Evolutionary conservation across 2,888 invertebrate genomes (phyloP).

Genomic region (Mythimna loreyi): DNA sequence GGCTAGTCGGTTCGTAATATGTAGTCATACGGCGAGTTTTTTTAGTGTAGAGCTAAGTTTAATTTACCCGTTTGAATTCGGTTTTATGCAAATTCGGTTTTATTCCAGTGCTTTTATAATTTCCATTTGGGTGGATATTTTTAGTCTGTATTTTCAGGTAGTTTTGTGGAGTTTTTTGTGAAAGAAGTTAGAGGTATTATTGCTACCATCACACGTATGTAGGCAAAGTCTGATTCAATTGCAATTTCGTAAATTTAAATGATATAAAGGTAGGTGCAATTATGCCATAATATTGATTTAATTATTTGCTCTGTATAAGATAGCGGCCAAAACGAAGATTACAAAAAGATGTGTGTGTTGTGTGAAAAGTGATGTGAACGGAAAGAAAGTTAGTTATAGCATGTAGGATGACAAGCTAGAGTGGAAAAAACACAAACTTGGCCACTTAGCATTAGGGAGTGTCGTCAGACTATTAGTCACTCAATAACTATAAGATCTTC

Average conservation of each 20-base stretch:
- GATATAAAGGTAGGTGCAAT: too few species aligned
- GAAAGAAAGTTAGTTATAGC: too few species aligned
- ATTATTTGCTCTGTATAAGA: too few species aligned
- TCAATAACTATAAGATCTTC: background rate
- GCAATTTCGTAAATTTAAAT: too few species aligned
- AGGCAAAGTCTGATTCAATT: too few species aligned
- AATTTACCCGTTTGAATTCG: slow-evolving; percentile 42
- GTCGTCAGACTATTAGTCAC: background rate
- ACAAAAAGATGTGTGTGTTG: too few species aligned
- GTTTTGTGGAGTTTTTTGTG: background rate
- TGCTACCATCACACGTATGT: too few species aligned
- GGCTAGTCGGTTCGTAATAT: slow-evolving; percentile 48
- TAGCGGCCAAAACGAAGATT: too few species aligned
- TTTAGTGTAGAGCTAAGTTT: slow-evolving; percentile 32
- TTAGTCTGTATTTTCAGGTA: slow-evolving; percentile 7
- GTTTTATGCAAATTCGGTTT: slow-evolving; percentile 20
- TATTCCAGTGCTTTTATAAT: slow-evolving; percentile 29
- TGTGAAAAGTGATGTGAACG: too few species aligned
- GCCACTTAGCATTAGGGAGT: background rate
- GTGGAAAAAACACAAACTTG: too few species aligned
- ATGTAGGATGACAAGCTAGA: too few species aligned
- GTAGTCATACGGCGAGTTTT: slow-evolving; percentile 18
- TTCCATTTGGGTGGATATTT: slow-evolving; percentile 25
- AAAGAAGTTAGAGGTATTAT: background rate
- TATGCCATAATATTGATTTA: too few species aligned